Evolutionary conservation across 2,888 invertebrate species (phyloP), one percentile per base, ranked within the genome.

Genomic region (Scaptomyza reducta): DNA sequence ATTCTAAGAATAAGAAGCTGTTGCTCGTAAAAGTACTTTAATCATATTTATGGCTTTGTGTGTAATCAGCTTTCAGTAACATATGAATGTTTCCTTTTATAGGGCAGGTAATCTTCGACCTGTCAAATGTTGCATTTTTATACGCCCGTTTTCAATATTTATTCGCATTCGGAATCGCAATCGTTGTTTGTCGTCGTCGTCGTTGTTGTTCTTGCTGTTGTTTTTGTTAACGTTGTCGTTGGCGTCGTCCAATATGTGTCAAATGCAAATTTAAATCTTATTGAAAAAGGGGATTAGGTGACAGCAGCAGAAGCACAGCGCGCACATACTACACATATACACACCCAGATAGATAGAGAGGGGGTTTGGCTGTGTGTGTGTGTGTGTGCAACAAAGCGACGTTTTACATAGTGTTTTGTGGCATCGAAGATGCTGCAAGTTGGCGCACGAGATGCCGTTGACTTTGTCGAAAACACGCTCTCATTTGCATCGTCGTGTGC

Each of bases 181-280:
- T 41, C 71, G 73, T 53, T 59, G 76, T 75, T 75, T 73, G 70
- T 44, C 13, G 40, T 47, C 6, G 47, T 35, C 5, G 47, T 60
- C 3, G 27, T 25, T 13, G 11, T 42, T 6, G 14, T 44, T 7
- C 50, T 29, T 18, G 50, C 44, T 38, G 46, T 57, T 38, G 42
- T 16, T 22, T 10, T 57, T 46, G 31, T 51, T 42, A 29, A 55
- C 13, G 54, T 58, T 54, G 70, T 55, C 13, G 73, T 69, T 82
- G 77, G 76, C 86, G 86, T 87, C 85, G 85, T 84, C 78, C 85
- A 85, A 88, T 84, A 85, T 88, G 87, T 85, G 85, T 87, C 89
- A 85, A 88, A 85, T 88, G 85, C 85, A 85, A 88, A 88, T 85
- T 88, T 87, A 87, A 88, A 85, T 88, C 89, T 89, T 88, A 88